Evolutionary conservation across 2,113 vertebrate species (phyloP).

Genomic region (Cyphomyrus plagiostoma): DNA sequence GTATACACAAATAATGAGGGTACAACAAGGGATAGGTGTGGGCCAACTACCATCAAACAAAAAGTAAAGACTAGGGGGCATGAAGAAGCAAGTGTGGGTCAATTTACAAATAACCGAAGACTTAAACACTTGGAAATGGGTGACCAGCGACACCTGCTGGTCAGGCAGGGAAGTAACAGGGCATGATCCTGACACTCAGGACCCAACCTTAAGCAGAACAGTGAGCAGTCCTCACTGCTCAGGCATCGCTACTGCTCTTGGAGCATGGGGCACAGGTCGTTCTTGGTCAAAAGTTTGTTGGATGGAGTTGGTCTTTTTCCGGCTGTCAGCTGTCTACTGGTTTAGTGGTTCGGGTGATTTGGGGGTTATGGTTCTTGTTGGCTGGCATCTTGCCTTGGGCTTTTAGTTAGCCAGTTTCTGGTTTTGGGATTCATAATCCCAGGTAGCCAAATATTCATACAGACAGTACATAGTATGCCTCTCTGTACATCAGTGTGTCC

Average conservation of each 20-base stretch:
- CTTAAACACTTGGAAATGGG: not conserved
- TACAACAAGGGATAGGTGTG: not conserved
- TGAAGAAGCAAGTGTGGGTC: not conserved
- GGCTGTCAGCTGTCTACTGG: not conserved
- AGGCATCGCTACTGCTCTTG: not conserved
- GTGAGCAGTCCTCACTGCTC: not conserved
- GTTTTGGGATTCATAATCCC: not conserved
- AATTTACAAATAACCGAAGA: not conserved
- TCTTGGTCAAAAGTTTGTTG: not conserved
- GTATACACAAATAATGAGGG: not conserved
- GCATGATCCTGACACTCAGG: not conserved
- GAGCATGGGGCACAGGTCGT: not conserved
- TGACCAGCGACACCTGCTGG: not conserved
- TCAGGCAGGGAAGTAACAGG: not conserved
- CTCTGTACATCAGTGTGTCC: not conserved
- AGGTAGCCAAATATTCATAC: not conserved
- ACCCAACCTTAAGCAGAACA: not conserved
- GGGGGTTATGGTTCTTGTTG: not conserved
- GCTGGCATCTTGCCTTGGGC: not conserved
- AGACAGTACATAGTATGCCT: not conserved
- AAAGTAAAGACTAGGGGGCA: not conserved
- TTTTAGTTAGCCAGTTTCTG: not conserved
- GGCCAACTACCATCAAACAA: not conserved
- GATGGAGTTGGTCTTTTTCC: not conserved
- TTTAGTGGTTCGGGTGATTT: not conserved